A percentile compares a stretch with the other conserved stretches of the same genome.
Conservation (phyloP, 2,888 invertebrate genomes). For the Yponomeuta sedellus region DNA sequence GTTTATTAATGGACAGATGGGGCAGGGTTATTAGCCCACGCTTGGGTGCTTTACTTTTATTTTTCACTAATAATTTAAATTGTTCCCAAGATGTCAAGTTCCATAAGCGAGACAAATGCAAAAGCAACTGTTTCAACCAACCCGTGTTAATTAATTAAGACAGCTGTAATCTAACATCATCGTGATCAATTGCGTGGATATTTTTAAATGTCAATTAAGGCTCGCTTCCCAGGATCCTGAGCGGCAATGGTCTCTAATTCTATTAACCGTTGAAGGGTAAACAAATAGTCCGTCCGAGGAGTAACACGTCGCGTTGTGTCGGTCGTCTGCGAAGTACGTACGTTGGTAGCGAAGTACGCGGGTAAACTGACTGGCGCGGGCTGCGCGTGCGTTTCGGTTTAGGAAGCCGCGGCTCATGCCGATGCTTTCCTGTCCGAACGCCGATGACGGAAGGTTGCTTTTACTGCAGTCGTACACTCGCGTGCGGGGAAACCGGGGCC, state of each 20-base stretch:
- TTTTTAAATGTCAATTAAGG: constrained; percentile 4
- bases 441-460: constrained; percentile 68
- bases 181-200: not conserved
- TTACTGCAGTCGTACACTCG: constrained; percentile 34
- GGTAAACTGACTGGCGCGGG: constrained; percentile 35
- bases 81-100: not conserved
- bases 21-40: not conserved
- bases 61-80: not conserved
- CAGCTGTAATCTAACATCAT: not conserved
- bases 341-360: constrained; percentile 57
- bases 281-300: not conserved
- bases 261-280: not conserved
- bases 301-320: constrained; percentile 29
- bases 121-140: not conserved
- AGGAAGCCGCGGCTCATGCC: constrained; percentile 23
- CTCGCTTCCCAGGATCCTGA: not conserved
- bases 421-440: constrained; percentile 64
- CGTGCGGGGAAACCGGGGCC: not conserved
- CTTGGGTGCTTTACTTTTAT: not conserved
- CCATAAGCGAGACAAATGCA: not conserved
- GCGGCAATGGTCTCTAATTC: constrained; percentile 1
- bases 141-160: not conserved
- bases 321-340: constrained; percentile 28
- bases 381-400: constrained; percentile 43
- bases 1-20: not conserved